Evolutionary conservation across 1,140 invertebrate genomes (phyloP).

Genomic region (Thrips palmi): DNA sequence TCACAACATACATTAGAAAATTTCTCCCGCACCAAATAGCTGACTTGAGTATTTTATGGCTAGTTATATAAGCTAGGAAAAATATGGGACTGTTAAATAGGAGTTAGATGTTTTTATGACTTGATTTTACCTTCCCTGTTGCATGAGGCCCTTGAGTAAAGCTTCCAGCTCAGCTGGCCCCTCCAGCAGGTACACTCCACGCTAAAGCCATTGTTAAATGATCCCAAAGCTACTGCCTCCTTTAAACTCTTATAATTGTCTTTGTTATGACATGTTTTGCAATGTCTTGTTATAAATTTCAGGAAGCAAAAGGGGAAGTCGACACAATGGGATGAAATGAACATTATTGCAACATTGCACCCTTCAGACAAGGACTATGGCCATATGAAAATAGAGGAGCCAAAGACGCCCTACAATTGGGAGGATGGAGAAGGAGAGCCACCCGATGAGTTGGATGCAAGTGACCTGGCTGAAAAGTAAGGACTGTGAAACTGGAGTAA

Average conservation of each 20-base stretch:
- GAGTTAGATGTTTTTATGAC: no score
- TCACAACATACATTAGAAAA: no score
- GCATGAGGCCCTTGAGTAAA: not conserved
- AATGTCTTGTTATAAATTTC: slow-evolving; percentile 3
- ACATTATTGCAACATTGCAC: slow-evolving; percentile 95
- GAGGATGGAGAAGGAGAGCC: slow-evolving; percentile 45
- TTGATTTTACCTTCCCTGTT: not conserved
- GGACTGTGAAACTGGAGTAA: slow-evolving; percentile 22
- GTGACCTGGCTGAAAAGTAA: slow-evolving; percentile 56
- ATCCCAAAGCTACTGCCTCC: not conserved
- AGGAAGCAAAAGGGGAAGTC: slow-evolving; percentile 39
- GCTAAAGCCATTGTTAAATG: not conserved
- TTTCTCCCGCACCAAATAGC: no score
- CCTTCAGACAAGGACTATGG: slow-evolving; percentile 98
- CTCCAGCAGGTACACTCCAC: not conserved
- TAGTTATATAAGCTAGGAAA: no score
- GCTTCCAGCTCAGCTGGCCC: not conserved
- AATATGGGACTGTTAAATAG: no score
- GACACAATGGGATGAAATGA: slow-evolving; percentile 98
- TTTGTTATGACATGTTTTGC: not conserved
- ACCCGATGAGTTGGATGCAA: slow-evolving; percentile 56
- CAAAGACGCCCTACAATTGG: slow-evolving; percentile 88
- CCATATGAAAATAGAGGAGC: slow-evolving; percentile 98
- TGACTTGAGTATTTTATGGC: no score
- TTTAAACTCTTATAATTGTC: not conserved